Percentiles rank a stretch among this genome's conserved stretches.
Conservation (phyloP, 2,888 invertebrate genomes). For the Hylaea fasciaria region DNA sequence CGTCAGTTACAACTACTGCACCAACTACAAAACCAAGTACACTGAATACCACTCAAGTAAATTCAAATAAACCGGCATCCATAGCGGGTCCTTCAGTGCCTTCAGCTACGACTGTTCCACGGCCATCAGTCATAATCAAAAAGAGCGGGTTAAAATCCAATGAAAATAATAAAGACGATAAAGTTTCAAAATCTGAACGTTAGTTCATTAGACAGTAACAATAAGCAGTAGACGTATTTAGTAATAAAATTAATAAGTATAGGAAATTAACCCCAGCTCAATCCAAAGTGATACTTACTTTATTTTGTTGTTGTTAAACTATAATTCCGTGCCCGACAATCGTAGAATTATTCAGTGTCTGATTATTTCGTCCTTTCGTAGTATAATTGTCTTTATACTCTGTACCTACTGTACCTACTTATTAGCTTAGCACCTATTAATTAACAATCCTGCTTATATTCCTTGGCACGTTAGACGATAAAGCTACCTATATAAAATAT, state of each 20-base stretch:
- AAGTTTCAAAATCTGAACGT: slow-evolving; percentile 57
- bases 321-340: slow-evolving; percentile 8
- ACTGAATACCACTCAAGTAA: slow-evolving; percentile 35
- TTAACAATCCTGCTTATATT: slow-evolving; percentile 1
- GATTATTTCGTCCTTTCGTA: not conserved
- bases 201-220: slow-evolving; percentile 16
- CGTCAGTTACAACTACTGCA: slow-evolving; percentile 23
- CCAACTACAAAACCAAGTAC: slow-evolving; percentile 27
- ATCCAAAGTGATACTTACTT: slow-evolving; percentile 57
- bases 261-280: slow-evolving; percentile 59
- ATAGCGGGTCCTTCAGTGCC: slow-evolving; percentile 14
- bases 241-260: slow-evolving; percentile 35
- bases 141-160: slow-evolving; percentile 48
- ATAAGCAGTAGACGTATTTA: not conserved
- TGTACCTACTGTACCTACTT: slow-evolving; percentile 6
- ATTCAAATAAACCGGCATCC: slow-evolving; percentile 21
- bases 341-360: slow-evolving; percentile 4
- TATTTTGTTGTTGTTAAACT: slow-evolving; percentile 41
- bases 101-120: slow-evolving; percentile 16
- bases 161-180: slow-evolving; percentile 48
- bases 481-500: not conserved
- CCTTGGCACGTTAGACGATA: not conserved
- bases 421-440: not conserved
- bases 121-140: slow-evolving; percentile 37
- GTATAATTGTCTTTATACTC: slow-evolving; percentile 1